These are phyloP conservation scores for Naso thynnoides DNA, from an alignment of 2,797 vertebrate genomes.

Conservation along the genomic window DNA sequence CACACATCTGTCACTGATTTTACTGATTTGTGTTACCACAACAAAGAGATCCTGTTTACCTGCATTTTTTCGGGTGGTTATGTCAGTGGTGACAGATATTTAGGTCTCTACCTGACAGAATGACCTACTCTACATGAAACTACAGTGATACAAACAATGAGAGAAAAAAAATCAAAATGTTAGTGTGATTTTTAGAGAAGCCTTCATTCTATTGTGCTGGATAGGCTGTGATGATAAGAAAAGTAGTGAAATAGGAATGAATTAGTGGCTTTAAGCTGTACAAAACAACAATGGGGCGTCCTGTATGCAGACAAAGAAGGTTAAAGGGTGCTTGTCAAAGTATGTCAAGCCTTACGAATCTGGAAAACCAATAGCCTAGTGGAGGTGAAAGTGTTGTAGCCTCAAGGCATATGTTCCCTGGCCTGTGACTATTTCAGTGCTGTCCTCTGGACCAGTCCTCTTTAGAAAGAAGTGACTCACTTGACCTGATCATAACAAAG, in stretches of 20 bases:
- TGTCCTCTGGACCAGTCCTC: constrained; percentile 30
- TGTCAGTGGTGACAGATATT: too few relatives aligned
- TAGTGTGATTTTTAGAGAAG: too few relatives aligned
- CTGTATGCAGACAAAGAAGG: constrained; percentile 11
- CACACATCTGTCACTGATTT: too few relatives aligned
- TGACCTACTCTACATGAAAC: too few relatives aligned
- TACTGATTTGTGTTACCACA: too few relatives aligned
- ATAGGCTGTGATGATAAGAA: not conserved
- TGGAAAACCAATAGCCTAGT: constrained; percentile 45
- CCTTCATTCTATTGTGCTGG: too few relatives aligned
- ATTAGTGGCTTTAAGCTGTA: not conserved
- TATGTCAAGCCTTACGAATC: constrained; percentile 5
- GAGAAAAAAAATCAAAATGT: too few relatives aligned
- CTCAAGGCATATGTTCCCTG: constrained; percentile 37
- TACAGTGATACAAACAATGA: too few relatives aligned
- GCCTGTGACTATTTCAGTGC: constrained; percentile 29
- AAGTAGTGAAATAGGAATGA: not conserved
- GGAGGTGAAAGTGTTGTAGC: constrained; percentile 49
- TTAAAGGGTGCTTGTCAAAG: constrained; percentile 26
- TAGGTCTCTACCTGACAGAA: too few relatives aligned
- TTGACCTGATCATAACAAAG: constrained; percentile 59
- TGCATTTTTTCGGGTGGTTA: too few relatives aligned
- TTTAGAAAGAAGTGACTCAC: constrained; percentile 43
- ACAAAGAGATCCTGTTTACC: too few relatives aligned
- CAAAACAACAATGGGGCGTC: not conserved